Percentiles rank a stretch among this genome's conserved stretches.
phyloP scores from a whole-genome alignment of 2,888 invertebrate genomes.

The Drosophila rubida region DNA sequence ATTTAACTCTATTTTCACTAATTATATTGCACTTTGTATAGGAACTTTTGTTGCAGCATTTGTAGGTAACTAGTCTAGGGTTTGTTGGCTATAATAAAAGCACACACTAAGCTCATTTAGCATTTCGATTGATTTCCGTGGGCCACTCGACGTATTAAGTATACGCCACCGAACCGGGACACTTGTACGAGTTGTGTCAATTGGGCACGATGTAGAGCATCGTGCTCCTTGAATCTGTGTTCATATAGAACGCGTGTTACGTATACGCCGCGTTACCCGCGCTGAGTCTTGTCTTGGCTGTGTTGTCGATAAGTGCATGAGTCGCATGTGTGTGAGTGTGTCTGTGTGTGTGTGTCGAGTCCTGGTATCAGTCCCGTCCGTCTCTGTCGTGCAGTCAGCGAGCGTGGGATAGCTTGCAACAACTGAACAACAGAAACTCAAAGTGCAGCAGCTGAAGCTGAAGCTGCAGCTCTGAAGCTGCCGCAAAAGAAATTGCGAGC shows the following conservation, averaged over 20 bases:
- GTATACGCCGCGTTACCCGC: conserved; percentile 39
- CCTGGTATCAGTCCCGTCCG: conserved; percentile 65
- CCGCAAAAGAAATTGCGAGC: conserved; percentile 74
- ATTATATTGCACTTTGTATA: conserved; percentile 55
- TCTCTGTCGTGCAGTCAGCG: conserved; percentile 69
- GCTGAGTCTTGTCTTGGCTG: conserved; percentile 15
- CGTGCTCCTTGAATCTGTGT: background rate
- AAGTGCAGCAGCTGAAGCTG: conserved; percentile 61
- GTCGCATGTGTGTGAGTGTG: conserved; percentile 17
- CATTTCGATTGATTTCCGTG: conserved; percentile 10
- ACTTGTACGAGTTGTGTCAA: conserved; percentile 12
- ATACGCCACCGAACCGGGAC: conserved; percentile 31
- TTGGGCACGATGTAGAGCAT: background rate
- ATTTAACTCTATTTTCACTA: background rate
- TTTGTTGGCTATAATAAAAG: background rate
- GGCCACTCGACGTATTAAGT: conserved; percentile 32
- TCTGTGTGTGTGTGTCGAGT: conserved; percentile 23
- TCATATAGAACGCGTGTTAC: conserved; percentile 35
- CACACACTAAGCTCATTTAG: conserved; percentile 10
- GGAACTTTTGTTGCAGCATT: conserved; percentile 64
- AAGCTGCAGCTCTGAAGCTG: conserved; percentile 60
- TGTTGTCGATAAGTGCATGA: conserved; percentile 18
- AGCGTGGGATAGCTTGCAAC: conserved; percentile 76
- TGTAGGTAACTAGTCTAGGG: background rate
- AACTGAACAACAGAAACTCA: conserved; percentile 73